Evolutionary conservation across 2,888 invertebrate species (phyloP), one percentile per base, ranked within the genome.

Genomic region (Erynnis tages): DNA sequence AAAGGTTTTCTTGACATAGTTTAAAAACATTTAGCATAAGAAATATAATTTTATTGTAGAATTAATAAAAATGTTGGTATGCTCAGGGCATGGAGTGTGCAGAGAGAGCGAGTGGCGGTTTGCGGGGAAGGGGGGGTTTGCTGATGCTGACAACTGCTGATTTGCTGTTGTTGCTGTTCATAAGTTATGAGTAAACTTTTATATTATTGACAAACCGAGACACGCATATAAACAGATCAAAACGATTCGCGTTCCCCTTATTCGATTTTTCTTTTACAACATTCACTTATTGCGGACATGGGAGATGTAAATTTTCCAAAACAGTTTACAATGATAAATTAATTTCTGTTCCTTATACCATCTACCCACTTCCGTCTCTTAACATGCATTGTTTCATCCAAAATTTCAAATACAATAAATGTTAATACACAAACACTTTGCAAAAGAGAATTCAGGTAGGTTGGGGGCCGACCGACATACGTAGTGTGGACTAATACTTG

Each of bases 111-210:
- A 79, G 81, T 78, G 81, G 82, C 81, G 71, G 80, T 79, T 68
- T 81, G 79, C 80, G 82, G 82, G 81, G 78, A 75, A n/a, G 76
- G 77, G 74, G 76, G 86, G 82, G 79, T 76, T 78, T 77, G 87
- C 86, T 72, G 89, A 76, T 82, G 84, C 87, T 82, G 87, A 86
- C 88, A 88, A 85, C 87, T 81, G 85, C 86, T 82, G 87, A 82
- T 77, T 82, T 86, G 86, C 88, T 76, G 88, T 86, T 86, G 86
- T 87, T 85, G 89, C 87, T 64, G 89, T 83, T 67, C 76, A 76
- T 80, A 87, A 88, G 89, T 89, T 89, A 89, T 88, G 89, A 88
- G 86, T 88, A 87, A 86, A 78, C 73, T 80, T 88, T 87, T 83
- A 79, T 87, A 68, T 79, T 81, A 80, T 84, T 82, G 82, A 81